Conservation (phyloP, 2,113 vertebrate species). For the Scomber scombrus region DNA sequence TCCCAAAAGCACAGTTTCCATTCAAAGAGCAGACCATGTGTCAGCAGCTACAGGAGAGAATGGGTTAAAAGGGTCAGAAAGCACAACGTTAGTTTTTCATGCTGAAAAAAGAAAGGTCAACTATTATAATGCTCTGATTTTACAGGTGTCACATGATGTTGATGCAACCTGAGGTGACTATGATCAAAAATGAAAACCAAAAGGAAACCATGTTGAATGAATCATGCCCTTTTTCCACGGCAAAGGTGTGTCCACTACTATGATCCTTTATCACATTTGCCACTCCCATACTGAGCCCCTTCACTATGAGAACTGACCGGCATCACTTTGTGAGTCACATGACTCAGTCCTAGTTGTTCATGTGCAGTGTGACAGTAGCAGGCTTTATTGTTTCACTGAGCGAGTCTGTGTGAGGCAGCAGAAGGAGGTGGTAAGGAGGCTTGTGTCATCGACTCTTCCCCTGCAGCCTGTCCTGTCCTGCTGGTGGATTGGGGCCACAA, state of each 20-base stretch:
- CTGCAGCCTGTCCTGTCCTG: background rate
- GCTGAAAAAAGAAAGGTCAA: background rate
- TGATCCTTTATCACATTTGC: background rate
- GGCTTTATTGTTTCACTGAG: background rate
- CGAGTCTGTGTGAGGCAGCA: constrained; percentile 33
- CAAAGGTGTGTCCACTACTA: constrained; percentile 28
- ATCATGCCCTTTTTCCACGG: constrained; percentile 4
- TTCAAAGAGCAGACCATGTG: background rate
- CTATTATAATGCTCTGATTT: background rate
- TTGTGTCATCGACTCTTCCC: constrained; percentile 29
- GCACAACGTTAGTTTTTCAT: background rate
- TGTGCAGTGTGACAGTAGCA: background rate
- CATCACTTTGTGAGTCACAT: background rate
- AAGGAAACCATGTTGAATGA: background rate
- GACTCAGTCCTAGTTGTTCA: constrained; percentile 6
- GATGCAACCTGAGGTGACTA: background rate
- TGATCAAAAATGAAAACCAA: constrained; percentile 5
- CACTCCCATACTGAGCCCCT: background rate
- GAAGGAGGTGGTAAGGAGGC: constrained; percentile 26
- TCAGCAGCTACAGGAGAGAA: background rate
- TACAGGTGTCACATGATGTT: background rate
- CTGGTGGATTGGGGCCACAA: constrained; percentile 5
- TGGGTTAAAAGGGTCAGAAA: background rate
- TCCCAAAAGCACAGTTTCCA: constrained; percentile 12
- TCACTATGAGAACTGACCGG: background rate